phyloP scores from a whole-genome alignment of 2,797 vertebrate genomes.

The Brotula barbata region DNA sequence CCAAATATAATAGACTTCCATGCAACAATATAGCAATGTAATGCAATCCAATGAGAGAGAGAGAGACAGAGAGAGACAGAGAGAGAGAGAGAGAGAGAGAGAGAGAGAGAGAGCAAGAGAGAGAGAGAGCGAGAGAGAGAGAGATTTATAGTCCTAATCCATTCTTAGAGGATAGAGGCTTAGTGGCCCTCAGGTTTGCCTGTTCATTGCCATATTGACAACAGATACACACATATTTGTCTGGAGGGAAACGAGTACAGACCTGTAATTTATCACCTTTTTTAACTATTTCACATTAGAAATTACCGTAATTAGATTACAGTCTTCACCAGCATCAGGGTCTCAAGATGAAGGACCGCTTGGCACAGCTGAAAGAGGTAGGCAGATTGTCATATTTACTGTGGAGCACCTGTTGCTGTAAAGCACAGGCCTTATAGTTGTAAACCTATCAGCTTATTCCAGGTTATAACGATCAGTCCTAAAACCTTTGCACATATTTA shows the following conservation, averaged over 20 bases:
- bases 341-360: conserved; percentile 79
- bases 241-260: too few relatives aligned
- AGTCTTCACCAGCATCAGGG: too few relatives aligned
- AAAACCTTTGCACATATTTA: too few relatives aligned
- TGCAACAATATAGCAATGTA: too few relatives aligned
- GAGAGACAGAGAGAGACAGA: too few relatives aligned
- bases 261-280: not conserved
- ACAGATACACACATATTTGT: not conserved
- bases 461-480: not conserved
- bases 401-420: conserved; percentile 23
- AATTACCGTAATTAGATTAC: too few relatives aligned
- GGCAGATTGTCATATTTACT: not conserved
- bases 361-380: conserved; percentile 82
- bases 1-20: too few relatives aligned
- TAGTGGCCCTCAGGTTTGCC: conserved; percentile 63
- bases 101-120: not conserved
- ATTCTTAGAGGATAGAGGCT: conserved; percentile 74
- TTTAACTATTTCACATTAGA: not conserved
- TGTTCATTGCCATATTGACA: conserved; percentile 20
- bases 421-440: not conserved
- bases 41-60: too few relatives aligned
- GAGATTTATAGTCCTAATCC: conserved; percentile 68
- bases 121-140: conserved; percentile 6
- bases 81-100: too few relatives aligned
- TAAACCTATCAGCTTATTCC: not conserved